Conservation (phyloP, 2,888 invertebrate genomes). For the Spodoptera exigua region DNA sequence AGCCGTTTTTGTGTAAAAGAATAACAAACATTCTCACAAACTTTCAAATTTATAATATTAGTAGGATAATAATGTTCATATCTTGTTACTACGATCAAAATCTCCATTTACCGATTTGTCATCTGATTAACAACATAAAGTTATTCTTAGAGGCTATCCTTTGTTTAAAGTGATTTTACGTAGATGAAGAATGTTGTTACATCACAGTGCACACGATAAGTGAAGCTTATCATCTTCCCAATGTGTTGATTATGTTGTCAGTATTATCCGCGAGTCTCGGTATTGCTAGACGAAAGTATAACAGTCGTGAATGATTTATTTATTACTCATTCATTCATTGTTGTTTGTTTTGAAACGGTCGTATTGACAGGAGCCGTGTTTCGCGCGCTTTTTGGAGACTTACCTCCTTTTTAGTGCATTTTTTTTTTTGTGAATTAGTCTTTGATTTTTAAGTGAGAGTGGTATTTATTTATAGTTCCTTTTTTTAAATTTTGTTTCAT, state of each 20-base stretch:
- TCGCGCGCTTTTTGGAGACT: slow-evolving; percentile 23
- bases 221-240: slow-evolving; percentile 72
- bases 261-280: slow-evolving; percentile 48
- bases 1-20: no score
- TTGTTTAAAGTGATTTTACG: slow-evolving; percentile 27
- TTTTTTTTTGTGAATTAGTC: slow-evolving; percentile 18
- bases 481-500: background rate
- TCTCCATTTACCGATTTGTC: no score
- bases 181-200: slow-evolving; percentile 57
- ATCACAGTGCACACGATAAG: slow-evolving; percentile 63
- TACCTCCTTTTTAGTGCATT: slow-evolving; percentile 4
- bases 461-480: slow-evolving; percentile 25
- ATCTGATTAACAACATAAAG: background rate
- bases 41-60: no score
- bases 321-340: slow-evolving; percentile 48
- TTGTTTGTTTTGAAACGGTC: slow-evolving; percentile 51
- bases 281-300: slow-evolving; percentile 38
- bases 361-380: background rate
- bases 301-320: slow-evolving; percentile 34
- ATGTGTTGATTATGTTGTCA: slow-evolving; percentile 67
- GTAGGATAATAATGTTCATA: no score
- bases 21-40: no score
- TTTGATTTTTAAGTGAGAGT: slow-evolving; percentile 20
- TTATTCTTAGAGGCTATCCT: background rate
- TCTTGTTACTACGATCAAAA: no score